Evolutionary conservation across 2,113 vertebrate species (phyloP).

Genomic region (Picathartes gymnocephalus): DNA sequence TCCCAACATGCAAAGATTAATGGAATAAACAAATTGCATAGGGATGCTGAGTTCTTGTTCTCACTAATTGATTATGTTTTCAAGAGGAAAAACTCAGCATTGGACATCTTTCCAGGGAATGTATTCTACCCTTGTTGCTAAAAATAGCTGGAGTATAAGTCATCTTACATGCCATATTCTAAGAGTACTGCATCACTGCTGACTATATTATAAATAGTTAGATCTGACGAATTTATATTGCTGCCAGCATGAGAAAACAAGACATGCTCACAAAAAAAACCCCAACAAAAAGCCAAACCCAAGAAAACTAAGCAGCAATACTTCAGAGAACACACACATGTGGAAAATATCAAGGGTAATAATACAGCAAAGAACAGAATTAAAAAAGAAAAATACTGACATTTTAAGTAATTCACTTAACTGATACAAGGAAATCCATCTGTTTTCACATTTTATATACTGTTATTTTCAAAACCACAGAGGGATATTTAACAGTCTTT

Average conservation of each 20-base stretch:
- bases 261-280: background rate
- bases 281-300: fast-evolving
- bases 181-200: background rate
- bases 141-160: background rate
- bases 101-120: background rate
- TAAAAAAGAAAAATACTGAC: background rate
- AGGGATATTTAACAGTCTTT: background rate
- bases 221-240: background rate
- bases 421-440: background rate
- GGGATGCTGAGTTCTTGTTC: background rate
- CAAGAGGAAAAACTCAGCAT: background rate
- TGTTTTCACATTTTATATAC: background rate
- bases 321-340: background rate
- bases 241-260: background rate
- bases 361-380: background rate
- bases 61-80: constrained; percentile 18
- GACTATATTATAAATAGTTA: constrained; percentile 4
- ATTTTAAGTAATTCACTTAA: background rate
- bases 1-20: background rate
- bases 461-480: background rate
- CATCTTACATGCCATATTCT: background rate
- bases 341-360: background rate
- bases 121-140: background rate
- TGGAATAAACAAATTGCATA: background rate
- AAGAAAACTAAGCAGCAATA: background rate